phyloP scores from a whole-genome alignment of 1,140 invertebrate genomes.

The Leptopilina clavipes region DNA sequence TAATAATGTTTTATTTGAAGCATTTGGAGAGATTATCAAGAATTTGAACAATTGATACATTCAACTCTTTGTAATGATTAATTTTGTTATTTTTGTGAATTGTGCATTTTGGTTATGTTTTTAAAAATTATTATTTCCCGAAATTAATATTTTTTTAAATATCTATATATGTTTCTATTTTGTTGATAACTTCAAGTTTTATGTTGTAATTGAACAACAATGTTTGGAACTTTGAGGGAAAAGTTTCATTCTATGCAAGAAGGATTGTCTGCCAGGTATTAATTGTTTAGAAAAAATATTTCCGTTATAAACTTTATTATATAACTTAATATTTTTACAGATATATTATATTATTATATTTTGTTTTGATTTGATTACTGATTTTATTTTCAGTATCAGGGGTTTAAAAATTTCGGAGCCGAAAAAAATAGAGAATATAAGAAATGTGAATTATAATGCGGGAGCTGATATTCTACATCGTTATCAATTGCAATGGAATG shows the following conservation, averaged over 20 bases:
- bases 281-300: not conserved
- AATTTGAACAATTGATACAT: not conserved
- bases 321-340: too few relatives aligned
- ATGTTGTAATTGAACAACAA: conserved; percentile 45
- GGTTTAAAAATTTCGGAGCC: conserved; percentile 63
- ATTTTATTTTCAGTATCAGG: conserved; percentile 65
- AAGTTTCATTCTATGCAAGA: conserved; percentile 76
- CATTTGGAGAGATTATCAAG: not conserved
- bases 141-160: not conserved
- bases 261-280: conserved; percentile 74
- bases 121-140: not conserved
- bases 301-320: too few relatives aligned
- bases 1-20: not conserved
- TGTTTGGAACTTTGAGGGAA: conserved; percentile 74
- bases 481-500: conserved; percentile 81
- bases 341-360: too few relatives aligned
- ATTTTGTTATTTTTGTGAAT: not conserved
- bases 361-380: too few relatives aligned
- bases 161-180: not conserved
- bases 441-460: conserved; percentile 76
- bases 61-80: not conserved
- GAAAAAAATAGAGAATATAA: conserved; percentile 58
- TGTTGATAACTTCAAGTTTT: conserved; percentile 9
- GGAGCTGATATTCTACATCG: conserved; percentile 78
- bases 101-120: not conserved